These are phyloP conservation scores for Fregetta grallaria DNA, from an alignment of 2,113 vertebrate species.

Conservation along the genomic window DNA sequence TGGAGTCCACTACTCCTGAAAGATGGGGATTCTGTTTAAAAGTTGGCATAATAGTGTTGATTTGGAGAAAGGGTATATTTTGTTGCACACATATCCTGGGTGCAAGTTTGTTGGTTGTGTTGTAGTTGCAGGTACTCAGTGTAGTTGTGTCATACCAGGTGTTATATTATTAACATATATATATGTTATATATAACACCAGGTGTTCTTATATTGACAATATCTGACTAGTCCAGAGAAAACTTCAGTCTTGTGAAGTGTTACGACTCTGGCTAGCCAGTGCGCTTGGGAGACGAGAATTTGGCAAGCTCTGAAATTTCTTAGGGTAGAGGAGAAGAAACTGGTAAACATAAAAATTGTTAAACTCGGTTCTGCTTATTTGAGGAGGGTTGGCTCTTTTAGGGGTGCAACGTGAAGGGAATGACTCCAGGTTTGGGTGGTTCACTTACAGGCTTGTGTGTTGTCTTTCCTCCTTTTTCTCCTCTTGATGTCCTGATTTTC, in stretches of 20 bases:
- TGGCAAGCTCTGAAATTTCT: neutral
- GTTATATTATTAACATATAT: neutral
- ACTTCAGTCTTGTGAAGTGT: neutral
- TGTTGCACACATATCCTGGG: neutral
- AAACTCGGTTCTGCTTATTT: fast-evolving
- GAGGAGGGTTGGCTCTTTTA: neutral
- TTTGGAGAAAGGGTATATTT: neutral
- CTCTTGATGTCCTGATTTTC: neutral
- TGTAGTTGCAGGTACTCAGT: neutral
- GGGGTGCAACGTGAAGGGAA: fast-evolving
- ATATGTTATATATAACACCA: too few species aligned
- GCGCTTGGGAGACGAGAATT: neutral
- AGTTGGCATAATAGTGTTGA: neutral
- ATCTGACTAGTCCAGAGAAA: neutral
- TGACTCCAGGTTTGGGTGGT: neutral
- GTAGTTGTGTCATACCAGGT: neutral
- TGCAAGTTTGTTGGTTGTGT: neutral
- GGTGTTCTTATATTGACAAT: neutral
- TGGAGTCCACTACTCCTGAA: neutral
- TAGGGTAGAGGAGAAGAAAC: neutral
- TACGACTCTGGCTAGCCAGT: neutral
- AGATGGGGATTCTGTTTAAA: neutral
- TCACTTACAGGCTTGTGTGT: neutral
- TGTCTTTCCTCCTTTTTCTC: neutral
- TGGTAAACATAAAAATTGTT: neutral